A percentile compares a stretch with the other conserved stretches of the same genome.
Evolutionary conservation across 1,140 invertebrate genomes (phyloP).

Genomic region (Scaptomyza montana): DNA sequence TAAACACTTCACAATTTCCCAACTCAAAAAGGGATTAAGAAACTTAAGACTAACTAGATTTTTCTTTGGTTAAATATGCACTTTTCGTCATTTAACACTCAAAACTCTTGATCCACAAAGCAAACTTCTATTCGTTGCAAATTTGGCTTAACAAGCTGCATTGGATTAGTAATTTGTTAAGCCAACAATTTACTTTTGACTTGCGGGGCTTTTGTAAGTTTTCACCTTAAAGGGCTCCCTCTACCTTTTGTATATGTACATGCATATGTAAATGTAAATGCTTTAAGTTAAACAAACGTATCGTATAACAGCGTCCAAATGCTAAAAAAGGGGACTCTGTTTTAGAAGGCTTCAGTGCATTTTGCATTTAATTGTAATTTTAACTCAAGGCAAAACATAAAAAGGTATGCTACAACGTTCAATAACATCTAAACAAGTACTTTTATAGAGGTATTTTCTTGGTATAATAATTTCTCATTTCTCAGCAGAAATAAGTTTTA

Average conservation of each 20-base stretch:
- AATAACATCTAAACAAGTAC: constrained; percentile 17
- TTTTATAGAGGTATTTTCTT: constrained; percentile 22
- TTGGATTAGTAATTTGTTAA: constrained; percentile 76
- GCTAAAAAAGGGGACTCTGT: constrained; percentile 1
- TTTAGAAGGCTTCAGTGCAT: constrained; percentile 47
- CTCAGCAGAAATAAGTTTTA: constrained; percentile 31
- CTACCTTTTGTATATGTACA: not conserved
- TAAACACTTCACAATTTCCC: not conserved
- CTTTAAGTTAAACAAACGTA: constrained; percentile 27
- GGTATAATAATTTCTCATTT: constrained; percentile 51
- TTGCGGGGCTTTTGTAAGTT: constrained; percentile 61
- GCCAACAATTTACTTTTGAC: constrained; percentile 73
- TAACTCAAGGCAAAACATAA: constrained; percentile 19
- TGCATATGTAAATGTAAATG: constrained; percentile 7
- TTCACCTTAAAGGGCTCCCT: constrained; percentile 35
- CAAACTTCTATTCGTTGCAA: constrained; percentile 3
- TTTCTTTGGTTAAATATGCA: too few relatives aligned
- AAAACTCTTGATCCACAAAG: not conserved
- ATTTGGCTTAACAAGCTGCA: constrained; percentile 26
- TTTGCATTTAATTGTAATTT: constrained; percentile 54
- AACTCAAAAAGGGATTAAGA: not conserved
- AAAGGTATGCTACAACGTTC: too few relatives aligned
- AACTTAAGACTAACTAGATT: not conserved
- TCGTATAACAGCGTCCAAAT: constrained; percentile 38
- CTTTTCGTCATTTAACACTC: too few relatives aligned